Percentiles rank a stretch among this genome's conserved stretches.
phyloP scores from a whole-genome alignment of 2,888 invertebrate species.

The Acanthosepion pharaonis region DNA sequence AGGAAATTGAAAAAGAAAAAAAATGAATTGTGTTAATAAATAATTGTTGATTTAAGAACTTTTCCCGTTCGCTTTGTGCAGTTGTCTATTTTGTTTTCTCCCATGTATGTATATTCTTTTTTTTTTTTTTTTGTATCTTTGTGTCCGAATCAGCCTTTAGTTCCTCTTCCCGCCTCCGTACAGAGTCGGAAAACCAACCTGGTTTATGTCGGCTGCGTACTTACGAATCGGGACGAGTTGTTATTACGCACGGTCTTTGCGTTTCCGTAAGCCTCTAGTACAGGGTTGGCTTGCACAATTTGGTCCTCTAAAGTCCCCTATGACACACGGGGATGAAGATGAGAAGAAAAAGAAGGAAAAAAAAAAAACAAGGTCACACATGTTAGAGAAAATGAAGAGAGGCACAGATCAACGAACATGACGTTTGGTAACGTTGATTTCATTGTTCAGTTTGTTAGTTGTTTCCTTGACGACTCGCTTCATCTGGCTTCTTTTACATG shows the following conservation, averaged over 20 bases:
- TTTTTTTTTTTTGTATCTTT: not conserved
- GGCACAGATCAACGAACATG: not conserved
- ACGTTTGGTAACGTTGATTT: not conserved
- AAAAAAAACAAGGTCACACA: slow-evolving; percentile 17
- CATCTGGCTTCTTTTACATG: not conserved
- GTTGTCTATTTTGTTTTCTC: not conserved
- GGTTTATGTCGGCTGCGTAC: slow-evolving; percentile 76
- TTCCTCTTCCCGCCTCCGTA: not conserved
- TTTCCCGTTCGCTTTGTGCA: not conserved
- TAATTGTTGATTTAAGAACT: too few species aligned
- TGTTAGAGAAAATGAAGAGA: not conserved
- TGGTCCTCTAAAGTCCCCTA: slow-evolving; percentile 88
- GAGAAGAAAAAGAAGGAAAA: not conserved
- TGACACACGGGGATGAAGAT: slow-evolving; percentile 44
- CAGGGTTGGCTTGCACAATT: slow-evolving; percentile 96
- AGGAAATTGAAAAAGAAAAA: not conserved
- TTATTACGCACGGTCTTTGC: slow-evolving; percentile 85
- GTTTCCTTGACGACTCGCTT: not conserved
- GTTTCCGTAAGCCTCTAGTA: slow-evolving; percentile 73
- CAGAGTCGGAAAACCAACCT: not conserved
- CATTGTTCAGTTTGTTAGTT: not conserved
- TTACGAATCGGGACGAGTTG: slow-evolving; percentile 99
- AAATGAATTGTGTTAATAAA: not conserved
- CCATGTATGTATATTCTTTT: not conserved
- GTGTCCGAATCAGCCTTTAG: not conserved